These are phyloP conservation scores for Sarcophaga subvicina DNA, from an alignment of 2,888 invertebrate species.

Conservation along the genomic window DNA sequence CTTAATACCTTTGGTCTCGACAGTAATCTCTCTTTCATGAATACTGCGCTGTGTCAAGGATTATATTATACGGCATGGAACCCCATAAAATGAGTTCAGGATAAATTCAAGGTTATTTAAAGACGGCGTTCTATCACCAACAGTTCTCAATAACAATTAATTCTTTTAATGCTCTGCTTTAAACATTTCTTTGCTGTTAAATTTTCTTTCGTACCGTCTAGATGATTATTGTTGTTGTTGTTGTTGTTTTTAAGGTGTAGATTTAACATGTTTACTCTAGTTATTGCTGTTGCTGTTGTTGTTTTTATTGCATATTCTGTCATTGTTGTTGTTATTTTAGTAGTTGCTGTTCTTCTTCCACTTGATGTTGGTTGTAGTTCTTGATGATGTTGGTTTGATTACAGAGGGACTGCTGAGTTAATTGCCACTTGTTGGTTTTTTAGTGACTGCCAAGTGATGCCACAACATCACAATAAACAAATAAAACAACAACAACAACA, in stretches of 20 bases:
- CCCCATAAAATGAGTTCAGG: too few species aligned
- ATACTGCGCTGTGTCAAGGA: too few species aligned
- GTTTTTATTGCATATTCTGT: slow-evolving; percentile 27
- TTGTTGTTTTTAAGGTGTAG: slow-evolving; percentile 62
- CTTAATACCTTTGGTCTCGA: too few species aligned
- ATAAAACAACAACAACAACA: background rate
- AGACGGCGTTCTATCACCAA: too few species aligned
- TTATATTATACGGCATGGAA: too few species aligned
- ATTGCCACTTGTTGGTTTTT: slow-evolving; percentile 71
- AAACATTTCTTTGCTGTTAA: slow-evolving; percentile 1
- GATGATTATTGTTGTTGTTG: slow-evolving; percentile 22
- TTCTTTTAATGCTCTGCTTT: slow-evolving; percentile 13
- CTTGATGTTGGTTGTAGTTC: slow-evolving; percentile 37
- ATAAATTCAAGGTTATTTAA: too few species aligned
- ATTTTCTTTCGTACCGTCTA: background rate
- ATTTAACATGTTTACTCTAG: slow-evolving; percentile 48
- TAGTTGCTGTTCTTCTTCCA: slow-evolving; percentile 23
- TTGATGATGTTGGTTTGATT: slow-evolving; percentile 65
- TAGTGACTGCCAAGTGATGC: slow-evolving; percentile 74
- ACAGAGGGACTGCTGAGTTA: slow-evolving; percentile 67
- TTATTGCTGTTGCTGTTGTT: slow-evolving; percentile 53
- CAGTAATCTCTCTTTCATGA: too few species aligned
- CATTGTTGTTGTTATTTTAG: slow-evolving; percentile 17
- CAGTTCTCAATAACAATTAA: background rate
- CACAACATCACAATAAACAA: slow-evolving; percentile 71